These are phyloP conservation scores for Synanthedon tipuliformis DNA, from an alignment of 2,888 invertebrate genomes.

Conservation along the genomic window DNA sequence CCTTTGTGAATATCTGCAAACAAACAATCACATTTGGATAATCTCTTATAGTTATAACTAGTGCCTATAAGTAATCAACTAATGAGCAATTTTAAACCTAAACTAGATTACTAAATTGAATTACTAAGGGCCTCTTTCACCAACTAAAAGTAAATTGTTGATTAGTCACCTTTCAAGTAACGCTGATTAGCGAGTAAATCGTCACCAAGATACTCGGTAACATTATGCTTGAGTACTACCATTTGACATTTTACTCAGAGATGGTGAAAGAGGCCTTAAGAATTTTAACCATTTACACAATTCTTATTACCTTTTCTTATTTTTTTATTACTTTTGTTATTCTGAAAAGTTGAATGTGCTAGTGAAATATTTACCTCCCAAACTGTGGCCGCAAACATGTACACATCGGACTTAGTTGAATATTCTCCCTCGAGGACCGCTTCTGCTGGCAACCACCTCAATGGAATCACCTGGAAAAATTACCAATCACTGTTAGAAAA, in stretches of 20 bases:
- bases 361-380: slow-evolving; percentile 78
- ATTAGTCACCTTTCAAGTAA: too few species aligned
- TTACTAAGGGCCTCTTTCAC: neutral
- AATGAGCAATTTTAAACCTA: too few species aligned
- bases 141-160: too few species aligned
- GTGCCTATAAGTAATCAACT: too few species aligned
- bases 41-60: too few species aligned
- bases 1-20: slow-evolving; percentile 58
- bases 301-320: neutral
- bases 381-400: slow-evolving; percentile 87
- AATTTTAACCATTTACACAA: neutral
- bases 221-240: too few species aligned
- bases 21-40: neutral
- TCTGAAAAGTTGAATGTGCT: too few species aligned
- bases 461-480: slow-evolving; percentile 76
- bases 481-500: neutral
- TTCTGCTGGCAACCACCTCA: slow-evolving; percentile 92
- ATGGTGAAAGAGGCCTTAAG: too few species aligned
- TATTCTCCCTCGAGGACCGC: slow-evolving; percentile 91
- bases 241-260: too few species aligned
- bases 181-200: too few species aligned
- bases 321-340: too few species aligned
- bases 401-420: slow-evolving; percentile 93
- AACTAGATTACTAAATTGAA: neutral
- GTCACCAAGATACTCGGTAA: too few species aligned